Base-by-base conservation (phyloP, 2,797 vertebrate species). In the Hemibagrus guttatus region DNA sequence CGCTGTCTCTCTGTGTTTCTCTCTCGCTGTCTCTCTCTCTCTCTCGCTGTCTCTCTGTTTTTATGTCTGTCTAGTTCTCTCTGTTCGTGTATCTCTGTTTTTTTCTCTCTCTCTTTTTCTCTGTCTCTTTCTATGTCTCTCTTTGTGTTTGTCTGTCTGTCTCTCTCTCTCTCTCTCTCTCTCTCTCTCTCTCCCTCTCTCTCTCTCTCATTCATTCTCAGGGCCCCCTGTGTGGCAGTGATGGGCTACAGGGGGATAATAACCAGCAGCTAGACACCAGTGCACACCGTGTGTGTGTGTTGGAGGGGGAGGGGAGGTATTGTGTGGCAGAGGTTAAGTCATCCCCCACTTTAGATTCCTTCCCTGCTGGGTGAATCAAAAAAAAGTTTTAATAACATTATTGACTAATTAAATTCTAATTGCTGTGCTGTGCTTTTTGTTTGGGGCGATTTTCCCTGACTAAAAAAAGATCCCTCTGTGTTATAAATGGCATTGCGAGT, bases 361-460 rank as follows among this genome's bases (percentile, higher is more conserved):
- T 42, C 49, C 86, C 84, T 63, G 49, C 84, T 85, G 87, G 46
- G 84, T 74, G 61, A 85, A 78, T 83, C 39, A 83, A 81, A 81
- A 21, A 84, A 84, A 84, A 61, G 69, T 78, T 85, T 69, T 75
- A 85, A 58, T 80, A 75, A 71, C 84, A 54, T 88, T 85, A 83
- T 59, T 78, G 79, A 61, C 87, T 88, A 88, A 88, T 88, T 88
- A 88, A 88, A 78, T 19, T 85, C 61, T 83, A 83, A 88, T 76
- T 81, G 80, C 54, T 49, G n/a, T 19, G 56, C 84, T 83, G 87
- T 64, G 80, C n/a, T 69, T 88, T 78, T 83, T 49, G 85, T 87
- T 87, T 76, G 31, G 14, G 80, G 84, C 42, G 17, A 78, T 78
- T 78, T 54, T 83, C 64, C 28, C 69, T 0, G 64, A 61, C 72